These are phyloP conservation scores for Dasysyrphus tricinctus DNA, from an alignment of 2,888 invertebrate genomes.

Conservation along the genomic window DNA sequence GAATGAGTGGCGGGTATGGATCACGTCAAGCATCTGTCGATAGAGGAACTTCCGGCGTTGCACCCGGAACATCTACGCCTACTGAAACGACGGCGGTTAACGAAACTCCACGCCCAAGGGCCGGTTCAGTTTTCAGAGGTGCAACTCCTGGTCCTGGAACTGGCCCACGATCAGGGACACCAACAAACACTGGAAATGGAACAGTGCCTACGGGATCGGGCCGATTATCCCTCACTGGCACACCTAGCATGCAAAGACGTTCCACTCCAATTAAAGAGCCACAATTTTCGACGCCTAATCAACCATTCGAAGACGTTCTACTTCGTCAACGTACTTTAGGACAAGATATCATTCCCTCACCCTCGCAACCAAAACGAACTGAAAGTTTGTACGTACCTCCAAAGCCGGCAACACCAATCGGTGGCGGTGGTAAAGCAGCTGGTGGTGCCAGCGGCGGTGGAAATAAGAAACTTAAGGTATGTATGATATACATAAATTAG, in stretches of 20 bases:
- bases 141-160: slow-evolving; percentile 84
- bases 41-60: slow-evolving; percentile 83
- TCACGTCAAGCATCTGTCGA: slow-evolving; percentile 93
- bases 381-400: slow-evolving; percentile 92
- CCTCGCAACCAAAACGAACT: slow-evolving; percentile 94
- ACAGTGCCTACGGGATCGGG: slow-evolving; percentile 85
- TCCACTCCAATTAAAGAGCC: slow-evolving; percentile 84
- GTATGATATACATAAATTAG: slow-evolving; percentile 78
- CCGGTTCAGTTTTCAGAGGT: slow-evolving; percentile 85
- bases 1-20: slow-evolving; percentile 85
- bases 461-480: slow-evolving; percentile 83
- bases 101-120: slow-evolving; percentile 83
- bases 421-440: slow-evolving; percentile 81
- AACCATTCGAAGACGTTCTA: slow-evolving; percentile 92
- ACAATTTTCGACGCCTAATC: slow-evolving; percentile 83
- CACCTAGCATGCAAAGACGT: slow-evolving; percentile 83
- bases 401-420: slow-evolving; percentile 85
- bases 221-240: slow-evolving; percentile 84
- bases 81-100: slow-evolving; percentile 58
- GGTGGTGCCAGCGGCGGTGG: slow-evolving; percentile 84
- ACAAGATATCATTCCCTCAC: slow-evolving; percentile 95
- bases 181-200: slow-evolving; percentile 86
- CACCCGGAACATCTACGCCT: slow-evolving; percentile 77
- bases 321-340: slow-evolving; percentile 91
- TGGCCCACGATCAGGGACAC: slow-evolving; percentile 74